Evolutionary conservation across 2,888 invertebrate species (phyloP), one percentile per base, ranked within the genome.

Genomic region (Corbicula japonica): DNA sequence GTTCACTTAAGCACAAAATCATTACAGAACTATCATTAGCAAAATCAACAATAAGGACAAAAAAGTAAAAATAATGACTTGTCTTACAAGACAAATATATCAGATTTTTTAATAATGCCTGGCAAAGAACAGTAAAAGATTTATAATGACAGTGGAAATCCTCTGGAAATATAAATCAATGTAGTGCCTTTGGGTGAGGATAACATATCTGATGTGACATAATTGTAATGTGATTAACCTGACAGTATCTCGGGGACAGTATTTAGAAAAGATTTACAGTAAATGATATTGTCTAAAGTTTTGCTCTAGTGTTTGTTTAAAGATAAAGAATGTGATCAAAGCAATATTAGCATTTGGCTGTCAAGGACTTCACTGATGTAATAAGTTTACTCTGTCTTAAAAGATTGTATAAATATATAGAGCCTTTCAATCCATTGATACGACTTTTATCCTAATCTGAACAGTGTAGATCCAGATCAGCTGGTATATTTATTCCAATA

Each of bases 181-280:
- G 21, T 48, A 26, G 48, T 63, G 48, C 32, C 50, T 35, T 12
- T 48, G 48, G 28, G 35, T 8, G 8, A 34, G 21, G 41, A 32
- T 69, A 46, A 69, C 56, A 44, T 58, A 21, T 56, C 41, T 58
- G 21, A 28, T 38, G 38, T 58, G 58, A 44, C 32, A 54, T 12
- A 41, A 35, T 60, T 38, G 23, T 61, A 61, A 41, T 15, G 44
- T 21, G 15, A 61, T 41, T 38, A 41, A 5, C n/a, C 8, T 41
- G 61, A 61, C 44, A 61, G 26, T 41, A 38, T 61, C 61, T 61
- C n/a, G 28, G 5, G 28, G 23, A 41, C 61, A 38, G 21, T 41
- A 28, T 41, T 61, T 44, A 28, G 38, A 2, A 44, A 38, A 61
- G 35, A 61, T 61, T 44, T 61, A 61, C 58, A 41, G 10, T 44